Percentiles rank a stretch among this genome's conserved stretches.
These are phyloP conservation scores for Melopsittacus undulatus DNA, from an alignment of 2,797 vertebrate species.

Conservation along the genomic window DNA sequence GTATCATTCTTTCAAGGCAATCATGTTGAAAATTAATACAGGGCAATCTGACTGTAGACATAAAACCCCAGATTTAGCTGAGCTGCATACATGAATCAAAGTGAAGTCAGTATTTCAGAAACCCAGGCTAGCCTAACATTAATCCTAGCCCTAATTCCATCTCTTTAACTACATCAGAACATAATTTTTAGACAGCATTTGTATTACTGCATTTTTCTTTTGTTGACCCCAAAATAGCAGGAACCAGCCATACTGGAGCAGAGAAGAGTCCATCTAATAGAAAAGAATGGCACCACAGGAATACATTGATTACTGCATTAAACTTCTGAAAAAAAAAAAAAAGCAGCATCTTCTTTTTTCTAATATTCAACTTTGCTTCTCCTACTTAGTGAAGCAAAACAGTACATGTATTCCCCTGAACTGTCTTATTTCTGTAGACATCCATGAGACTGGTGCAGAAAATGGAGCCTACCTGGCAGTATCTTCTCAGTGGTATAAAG, in stretches of 20 bases:
- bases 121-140: background rate
- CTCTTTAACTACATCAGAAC: background rate
- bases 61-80: background rate
- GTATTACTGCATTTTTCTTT: background rate
- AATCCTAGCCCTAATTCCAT: background rate
- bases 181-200: background rate
- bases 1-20: background rate
- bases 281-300: background rate
- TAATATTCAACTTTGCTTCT: slow-evolving; percentile 18
- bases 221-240: background rate
- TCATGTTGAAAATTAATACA: background rate
- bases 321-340: background rate
- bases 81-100: background rate
- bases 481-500: slow-evolving; percentile 22
- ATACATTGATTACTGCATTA: background rate
- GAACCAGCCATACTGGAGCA: background rate
- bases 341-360: background rate
- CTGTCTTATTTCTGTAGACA: slow-evolving; percentile 6
- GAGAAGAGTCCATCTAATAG: background rate
- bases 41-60: background rate
- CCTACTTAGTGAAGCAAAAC: slow-evolving; percentile 28
- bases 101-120: slow-evolving; percentile 1
- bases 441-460: background rate
- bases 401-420: background rate
- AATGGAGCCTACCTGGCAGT: slow-evolving; percentile 40